These are phyloP conservation scores for Choreutis nemorana DNA, from an alignment of 2,888 invertebrate genomes.

Conservation along the genomic window DNA sequence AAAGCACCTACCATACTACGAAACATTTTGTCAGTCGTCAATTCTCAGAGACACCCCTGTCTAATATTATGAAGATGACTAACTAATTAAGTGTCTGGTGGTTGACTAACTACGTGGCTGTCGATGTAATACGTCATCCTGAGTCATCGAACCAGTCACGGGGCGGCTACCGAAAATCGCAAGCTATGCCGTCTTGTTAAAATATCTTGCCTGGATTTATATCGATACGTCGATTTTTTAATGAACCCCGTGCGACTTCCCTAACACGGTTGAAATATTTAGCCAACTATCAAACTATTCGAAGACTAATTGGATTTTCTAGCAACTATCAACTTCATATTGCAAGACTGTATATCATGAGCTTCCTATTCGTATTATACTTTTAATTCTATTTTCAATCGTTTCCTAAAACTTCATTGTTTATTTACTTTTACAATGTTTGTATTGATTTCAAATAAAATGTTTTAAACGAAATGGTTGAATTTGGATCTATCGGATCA, in stretches of 20 bases:
- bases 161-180: constrained; percentile 17
- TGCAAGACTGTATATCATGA: constrained; percentile 1
- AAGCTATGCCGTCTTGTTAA: constrained; percentile 31
- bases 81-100: constrained; percentile 6
- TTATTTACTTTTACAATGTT: not conserved
- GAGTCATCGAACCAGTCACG: constrained; percentile 7
- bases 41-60: constrained; percentile 9
- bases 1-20: constrained; percentile 5
- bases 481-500: too few relatives aligned
- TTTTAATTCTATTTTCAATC: not conserved
- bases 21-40: constrained; percentile 6
- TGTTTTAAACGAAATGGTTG: too few relatives aligned
- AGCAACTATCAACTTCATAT: constrained; percentile 5
- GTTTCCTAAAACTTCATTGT: not conserved
- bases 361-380: not conserved
- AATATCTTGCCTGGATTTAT: constrained; percentile 40
- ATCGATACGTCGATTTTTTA: constrained; percentile 31
- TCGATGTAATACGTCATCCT: constrained; percentile 6
- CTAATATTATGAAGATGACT: constrained; percentile 8
- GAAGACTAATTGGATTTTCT: not conserved
- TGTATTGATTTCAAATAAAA: too few relatives aligned
- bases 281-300: not conserved
- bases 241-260: constrained; percentile 23
- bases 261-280: constrained; percentile 6
- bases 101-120: constrained; percentile 6